Evolutionary conservation across 2,888 invertebrate species (phyloP).

Genomic region (Conops quadrifasciatus): DNA sequence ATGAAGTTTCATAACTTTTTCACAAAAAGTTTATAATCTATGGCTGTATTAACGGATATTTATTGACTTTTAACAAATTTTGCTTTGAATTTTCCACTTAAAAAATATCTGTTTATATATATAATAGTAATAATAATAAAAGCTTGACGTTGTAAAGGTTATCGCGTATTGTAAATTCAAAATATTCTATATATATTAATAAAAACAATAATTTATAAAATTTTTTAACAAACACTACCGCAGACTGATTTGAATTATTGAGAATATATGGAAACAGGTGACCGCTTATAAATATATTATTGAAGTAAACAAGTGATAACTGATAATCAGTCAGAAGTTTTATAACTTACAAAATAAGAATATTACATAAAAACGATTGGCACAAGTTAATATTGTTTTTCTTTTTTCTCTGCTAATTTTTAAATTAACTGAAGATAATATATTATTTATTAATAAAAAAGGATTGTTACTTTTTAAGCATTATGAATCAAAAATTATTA

Average conservation of each 20-base stretch:
- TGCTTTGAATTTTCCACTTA: conserved; percentile 7
- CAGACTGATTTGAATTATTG: not conserved
- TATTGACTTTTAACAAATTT: too few relatives aligned
- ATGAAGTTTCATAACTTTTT: too few relatives aligned
- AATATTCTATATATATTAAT: not conserved
- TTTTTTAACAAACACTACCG: not conserved
- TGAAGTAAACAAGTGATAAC: conserved; percentile 12
- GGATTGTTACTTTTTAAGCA: too few relatives aligned
- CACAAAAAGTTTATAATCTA: too few relatives aligned
- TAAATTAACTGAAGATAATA: too few relatives aligned
- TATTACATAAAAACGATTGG: too few relatives aligned
- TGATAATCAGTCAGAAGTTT: not conserved
- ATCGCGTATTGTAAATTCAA: not conserved
- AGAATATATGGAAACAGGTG: conserved; percentile 2
- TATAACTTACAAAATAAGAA: not conserved
- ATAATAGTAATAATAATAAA: not conserved
- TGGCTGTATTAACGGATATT: too few relatives aligned
- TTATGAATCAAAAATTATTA: too few relatives aligned
- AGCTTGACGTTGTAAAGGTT: not conserved
- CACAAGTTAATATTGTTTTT: too few relatives aligned
- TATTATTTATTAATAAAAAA: too few relatives aligned
- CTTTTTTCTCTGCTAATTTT: too few relatives aligned
- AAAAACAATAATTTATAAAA: too few relatives aligned
- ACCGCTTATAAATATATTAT: not conserved
- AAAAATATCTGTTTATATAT: not conserved